Percentiles rank a stretch among this genome's conserved stretches.
Conservation (phyloP, 2,888 invertebrate genomes). For the Parnassius orleans region DNA sequence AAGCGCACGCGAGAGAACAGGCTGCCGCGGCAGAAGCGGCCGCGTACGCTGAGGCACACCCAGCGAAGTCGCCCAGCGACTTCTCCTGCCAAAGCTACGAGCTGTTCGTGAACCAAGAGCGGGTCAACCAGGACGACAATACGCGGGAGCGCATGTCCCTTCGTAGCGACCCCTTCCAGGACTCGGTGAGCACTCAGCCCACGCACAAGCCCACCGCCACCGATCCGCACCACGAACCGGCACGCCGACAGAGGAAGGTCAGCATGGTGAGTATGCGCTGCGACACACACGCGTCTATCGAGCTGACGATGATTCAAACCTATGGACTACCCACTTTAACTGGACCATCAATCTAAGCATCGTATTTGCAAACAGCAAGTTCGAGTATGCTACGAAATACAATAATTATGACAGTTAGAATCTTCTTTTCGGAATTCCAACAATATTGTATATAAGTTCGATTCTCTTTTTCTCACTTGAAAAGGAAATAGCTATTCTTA, state of each 20-base stretch:
- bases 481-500: no score
- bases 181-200: slow-evolving; percentile 92
- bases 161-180: slow-evolving; percentile 92
- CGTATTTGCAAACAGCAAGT: no score
- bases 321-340: slow-evolving; percentile 3
- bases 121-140: slow-evolving; percentile 93
- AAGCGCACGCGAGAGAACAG: slow-evolving; percentile 82
- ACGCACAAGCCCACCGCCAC: slow-evolving; percentile 81
- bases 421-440: no score
- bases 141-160: slow-evolving; percentile 95
- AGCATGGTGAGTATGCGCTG: slow-evolving; percentile 89
- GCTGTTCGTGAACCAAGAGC: slow-evolving; percentile 93
- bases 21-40: slow-evolving; percentile 84
- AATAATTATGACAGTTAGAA: no score
- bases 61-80: slow-evolving; percentile 94
- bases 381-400: no score
- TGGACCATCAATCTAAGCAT: no score
- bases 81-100: slow-evolving; percentile 96
- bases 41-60: slow-evolving; percentile 81
- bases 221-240: slow-evolving; percentile 77
- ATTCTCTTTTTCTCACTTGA: no score
- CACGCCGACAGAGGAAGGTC: slow-evolving; percentile 89
- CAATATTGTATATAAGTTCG: no score
- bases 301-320: slow-evolving; percentile 63
- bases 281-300: slow-evolving; percentile 47